Evolutionary conservation across 2,797 vertebrate genomes (phyloP).

Genomic region (Rhinogobio ventralis): DNA sequence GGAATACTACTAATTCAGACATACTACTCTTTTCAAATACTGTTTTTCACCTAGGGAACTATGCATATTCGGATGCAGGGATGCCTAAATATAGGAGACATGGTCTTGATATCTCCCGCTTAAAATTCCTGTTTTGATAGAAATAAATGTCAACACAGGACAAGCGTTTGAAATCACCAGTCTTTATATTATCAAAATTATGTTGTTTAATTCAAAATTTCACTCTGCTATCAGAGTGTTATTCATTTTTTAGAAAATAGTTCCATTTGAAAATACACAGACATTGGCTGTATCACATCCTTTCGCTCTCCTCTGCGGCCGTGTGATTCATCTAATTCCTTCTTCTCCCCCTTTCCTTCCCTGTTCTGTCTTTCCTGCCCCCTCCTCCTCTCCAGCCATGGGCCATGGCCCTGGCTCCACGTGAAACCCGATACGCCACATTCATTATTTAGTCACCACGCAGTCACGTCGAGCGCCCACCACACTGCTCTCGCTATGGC

Average conservation of each 20-base stretch:
- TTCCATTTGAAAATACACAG: not conserved
- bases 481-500: slow-evolving; percentile 70
- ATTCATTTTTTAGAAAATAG: not conserved
- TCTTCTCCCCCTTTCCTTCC: slow-evolving; percentile 39
- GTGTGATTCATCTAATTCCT: slow-evolving; percentile 51
- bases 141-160: not conserved
- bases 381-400: slow-evolving; percentile 65
- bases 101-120: not conserved
- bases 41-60: not conserved
- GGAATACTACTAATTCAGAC: not conserved
- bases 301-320: slow-evolving; percentile 41
- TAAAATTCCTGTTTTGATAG: not conserved
- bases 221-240: too few relatives aligned
- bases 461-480: slow-evolving; percentile 73
- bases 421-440: slow-evolving; percentile 81
- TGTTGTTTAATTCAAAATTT: not conserved
- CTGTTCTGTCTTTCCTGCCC: slow-evolving; percentile 56
- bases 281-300: slow-evolving; percentile 25
- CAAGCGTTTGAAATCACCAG: not conserved
- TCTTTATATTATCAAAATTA: not conserved
- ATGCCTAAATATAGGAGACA: not conserved
- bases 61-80: not conserved
- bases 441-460: slow-evolving; percentile 85
- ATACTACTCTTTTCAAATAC: not conserved
- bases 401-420: slow-evolving; percentile 74